Evolutionary conservation across 2,888 invertebrate species (phyloP).

Genomic region (Cerastis rubricosa): DNA sequence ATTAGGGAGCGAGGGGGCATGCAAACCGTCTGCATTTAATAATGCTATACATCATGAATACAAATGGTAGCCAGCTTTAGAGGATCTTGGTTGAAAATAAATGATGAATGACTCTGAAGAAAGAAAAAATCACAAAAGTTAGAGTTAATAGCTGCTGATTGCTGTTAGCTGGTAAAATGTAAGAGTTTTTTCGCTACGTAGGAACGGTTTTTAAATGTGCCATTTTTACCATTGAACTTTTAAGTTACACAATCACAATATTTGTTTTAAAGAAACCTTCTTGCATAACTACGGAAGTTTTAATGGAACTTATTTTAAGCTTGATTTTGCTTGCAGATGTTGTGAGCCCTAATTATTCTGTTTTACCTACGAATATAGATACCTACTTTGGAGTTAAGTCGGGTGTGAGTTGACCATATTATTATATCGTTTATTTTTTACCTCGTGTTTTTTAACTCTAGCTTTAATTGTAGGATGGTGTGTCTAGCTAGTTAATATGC

Average conservation of each 20-base stretch:
- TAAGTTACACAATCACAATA: not conserved
- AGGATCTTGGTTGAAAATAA: conserved; percentile 31
- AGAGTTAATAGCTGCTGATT: not conserved
- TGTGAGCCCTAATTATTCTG: conserved; percentile 42
- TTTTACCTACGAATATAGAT: conserved; percentile 22
- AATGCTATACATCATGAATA: conserved; percentile 60
- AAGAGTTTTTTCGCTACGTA: not conserved
- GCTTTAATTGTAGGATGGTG: conserved; percentile 51
- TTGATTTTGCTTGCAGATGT: conserved; percentile 16
- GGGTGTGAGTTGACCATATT: conserved; percentile 53
- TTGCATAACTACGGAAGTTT: not conserved
- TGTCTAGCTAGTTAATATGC: conserved; percentile 60
- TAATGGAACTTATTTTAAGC: not conserved
- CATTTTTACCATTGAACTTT: not conserved
- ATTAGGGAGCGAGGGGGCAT: conserved; percentile 66
- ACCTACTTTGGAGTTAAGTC: conserved; percentile 22
- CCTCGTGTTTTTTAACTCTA: conserved; percentile 50
- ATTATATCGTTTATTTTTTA: conserved; percentile 45
- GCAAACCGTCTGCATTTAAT: conserved; percentile 63
- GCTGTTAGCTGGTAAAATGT: not conserved
- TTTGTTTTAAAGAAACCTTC: not conserved
- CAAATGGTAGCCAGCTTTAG: conserved; percentile 44
- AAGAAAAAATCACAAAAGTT: conserved; percentile 8
- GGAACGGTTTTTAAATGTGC: not conserved
- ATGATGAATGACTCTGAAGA: conserved; percentile 26